Base-by-base conservation (phyloP, 2,113 vertebrate species). In the Spermophilus dauricus region DNA sequence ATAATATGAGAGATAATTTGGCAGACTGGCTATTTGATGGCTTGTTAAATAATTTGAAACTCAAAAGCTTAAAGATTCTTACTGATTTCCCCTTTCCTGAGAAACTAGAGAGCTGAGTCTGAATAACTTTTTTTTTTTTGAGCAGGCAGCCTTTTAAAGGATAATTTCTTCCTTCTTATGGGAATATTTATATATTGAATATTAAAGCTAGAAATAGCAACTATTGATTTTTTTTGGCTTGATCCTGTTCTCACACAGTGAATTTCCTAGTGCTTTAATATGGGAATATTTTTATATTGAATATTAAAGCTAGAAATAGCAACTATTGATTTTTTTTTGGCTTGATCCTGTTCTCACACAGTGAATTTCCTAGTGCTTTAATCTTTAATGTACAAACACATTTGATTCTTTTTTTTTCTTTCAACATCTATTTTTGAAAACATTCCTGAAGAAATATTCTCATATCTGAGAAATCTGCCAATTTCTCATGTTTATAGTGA, bases 11-110 rank as follows among this genome's bases (percentile, higher is more conserved):
- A 89, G 85, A 80, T 70, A 91, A 94, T 96, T 92, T 90, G 81
- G 6, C 37, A 82, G 48, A 73, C 17, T 92, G 72, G 56, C 42
- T 72, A 76, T 2, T 9, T 87, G 85, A 75, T 92, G 39, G 65
- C 45, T 96, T 97, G 42, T 92, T 96, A 95, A 94, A 42, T 96
- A 97, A 91, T 95, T 95, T 94, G 81, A 82, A 12, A 90, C 77
- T 91, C 22, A 84, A 3, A 5, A 65, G 72, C 63, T 78, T 96
- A 85, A 96, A 87, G 61, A 91, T 85, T 91, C 77, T 82, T 77
- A 96, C 97, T 94, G 97, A 97, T 97, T 97, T 97, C 32, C 81
- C 20, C 80, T 96, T 98, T 97, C n/a, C 92, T 95, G 61, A 92
- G 91, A 91, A 84, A 87, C 28, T 72, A 16, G 51, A 85, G 32